These are phyloP conservation scores for Lepus timidus DNA, from an alignment of 2,113 vertebrate genomes.

Conservation along the genomic window DNA sequence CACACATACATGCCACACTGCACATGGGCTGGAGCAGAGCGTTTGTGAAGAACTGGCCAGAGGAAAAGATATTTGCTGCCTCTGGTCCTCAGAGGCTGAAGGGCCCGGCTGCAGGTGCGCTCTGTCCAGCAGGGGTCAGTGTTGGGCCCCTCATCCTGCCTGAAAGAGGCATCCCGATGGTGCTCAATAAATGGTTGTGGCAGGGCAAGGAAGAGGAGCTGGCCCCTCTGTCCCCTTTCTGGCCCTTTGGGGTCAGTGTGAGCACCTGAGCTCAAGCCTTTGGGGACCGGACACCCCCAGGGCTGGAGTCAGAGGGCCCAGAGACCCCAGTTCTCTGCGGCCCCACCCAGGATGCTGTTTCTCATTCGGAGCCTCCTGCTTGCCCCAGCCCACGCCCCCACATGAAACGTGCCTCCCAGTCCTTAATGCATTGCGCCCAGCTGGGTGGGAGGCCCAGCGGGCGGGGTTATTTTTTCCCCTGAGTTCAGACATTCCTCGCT, in stretches of 20 bases:
- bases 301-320: background rate
- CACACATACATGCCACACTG: no score
- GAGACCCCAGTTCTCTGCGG: background rate
- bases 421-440: conserved; percentile 81
- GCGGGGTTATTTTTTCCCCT: conserved; percentile 67
- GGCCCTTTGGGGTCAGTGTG: background rate
- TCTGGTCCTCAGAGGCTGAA: background rate
- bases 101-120: background rate
- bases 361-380: conserved; percentile 76
- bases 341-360: conserved; percentile 70
- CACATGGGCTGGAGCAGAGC: background rate
- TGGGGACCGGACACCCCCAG: background rate
- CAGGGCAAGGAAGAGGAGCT: background rate
- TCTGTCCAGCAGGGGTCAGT: background rate
- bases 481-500: conserved; percentile 86
- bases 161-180: background rate
- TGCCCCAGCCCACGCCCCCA: conserved; percentile 57
- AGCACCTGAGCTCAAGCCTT: background rate
- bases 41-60: background rate
- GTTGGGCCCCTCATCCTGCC: background rate
- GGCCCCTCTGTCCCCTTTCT: background rate
- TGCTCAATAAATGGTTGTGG: background rate
- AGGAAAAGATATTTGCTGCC: background rate
- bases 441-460: conserved; percentile 74
- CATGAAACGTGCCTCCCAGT: conserved; percentile 77